Base-by-base conservation (phyloP, 2,797 vertebrate genomes). In the Steatocranus sp. region DNA sequence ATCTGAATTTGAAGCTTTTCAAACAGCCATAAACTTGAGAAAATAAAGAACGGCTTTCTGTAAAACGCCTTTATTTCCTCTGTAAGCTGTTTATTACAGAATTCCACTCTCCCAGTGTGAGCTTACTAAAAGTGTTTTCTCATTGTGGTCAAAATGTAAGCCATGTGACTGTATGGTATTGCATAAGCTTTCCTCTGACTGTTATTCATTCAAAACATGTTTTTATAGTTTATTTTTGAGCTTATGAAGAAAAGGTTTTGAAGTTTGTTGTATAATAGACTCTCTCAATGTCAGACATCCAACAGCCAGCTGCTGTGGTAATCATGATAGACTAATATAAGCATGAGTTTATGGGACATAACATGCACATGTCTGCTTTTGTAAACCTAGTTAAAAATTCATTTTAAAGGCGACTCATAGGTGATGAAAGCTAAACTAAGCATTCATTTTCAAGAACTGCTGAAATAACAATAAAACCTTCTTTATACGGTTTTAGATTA, bases 401-500 rank as follows among this genome's bases (percentile, higher is more conserved):
- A 11, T 56, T 17, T 50, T 20, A 48, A 32, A 61, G 9, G 38
- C 8, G 8, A 50, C 32, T 61, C 30, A 27, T 6, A 79, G 81
- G 78, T 61, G 56, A 89, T 76, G 14, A 32, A 80, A 82, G 77
- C 81, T 74, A 82, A 87, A 63, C 11, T 32, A 20, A 8, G 25
- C 48, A 82, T 58, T 83, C 82, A 83, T 82, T 82, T 76, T 84
- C 76, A 77, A 48, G 46, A 83, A 32, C 32, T 79, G 68, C 68
- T 83, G 68, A 90, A 78, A 79, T 61, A 27, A 83, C 41, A 79
- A 34, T n/a, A 83, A 80, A 88, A 91, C 66, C 89, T 85, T 88
- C 41, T 34, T 32, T 85, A 89, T 83, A 91, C 93, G 93, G 87
- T 91, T 92, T 75, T 79, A 86, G 79, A 89, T 91, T 93, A 94